These are phyloP conservation scores for Progne subis DNA, from an alignment of 2,113 vertebrate genomes.

Conservation along the genomic window DNA sequence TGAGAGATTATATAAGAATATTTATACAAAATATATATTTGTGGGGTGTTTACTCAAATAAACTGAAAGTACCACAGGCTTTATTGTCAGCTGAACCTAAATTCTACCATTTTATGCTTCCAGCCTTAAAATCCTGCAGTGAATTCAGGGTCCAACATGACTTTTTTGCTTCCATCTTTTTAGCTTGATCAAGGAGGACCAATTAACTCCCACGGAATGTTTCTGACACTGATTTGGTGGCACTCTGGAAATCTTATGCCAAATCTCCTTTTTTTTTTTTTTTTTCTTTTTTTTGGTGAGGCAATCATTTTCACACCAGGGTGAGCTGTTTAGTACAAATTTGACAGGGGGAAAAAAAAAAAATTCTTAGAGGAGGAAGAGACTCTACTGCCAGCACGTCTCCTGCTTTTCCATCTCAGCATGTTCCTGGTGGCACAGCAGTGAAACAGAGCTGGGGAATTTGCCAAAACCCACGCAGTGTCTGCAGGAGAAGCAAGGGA, in stretches of 20 bases:
- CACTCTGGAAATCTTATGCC: not conserved
- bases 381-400: not conserved
- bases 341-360: not conserved
- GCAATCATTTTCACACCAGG: not conserved
- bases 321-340: not conserved
- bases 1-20: not conserved
- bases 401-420: not conserved
- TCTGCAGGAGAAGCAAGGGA: not conserved
- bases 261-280: not conserved
- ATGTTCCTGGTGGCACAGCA: not conserved
- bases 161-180: not conserved
- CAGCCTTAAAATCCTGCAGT: not conserved
- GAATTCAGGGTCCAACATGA: not conserved
- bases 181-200: not conserved
- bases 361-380: not conserved
- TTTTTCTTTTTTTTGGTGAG: not conserved
- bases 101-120: not conserved
- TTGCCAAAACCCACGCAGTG: constrained; percentile 15
- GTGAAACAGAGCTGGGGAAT: not conserved
- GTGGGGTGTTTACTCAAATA: not conserved
- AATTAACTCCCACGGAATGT: not conserved
- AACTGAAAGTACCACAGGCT: not conserved
- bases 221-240: not conserved
- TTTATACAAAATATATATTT: not conserved
- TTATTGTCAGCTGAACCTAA: not conserved